Base-by-base conservation (phyloP, 1,140 invertebrate genomes). In the Dendroctonus ponderosae region DNA sequence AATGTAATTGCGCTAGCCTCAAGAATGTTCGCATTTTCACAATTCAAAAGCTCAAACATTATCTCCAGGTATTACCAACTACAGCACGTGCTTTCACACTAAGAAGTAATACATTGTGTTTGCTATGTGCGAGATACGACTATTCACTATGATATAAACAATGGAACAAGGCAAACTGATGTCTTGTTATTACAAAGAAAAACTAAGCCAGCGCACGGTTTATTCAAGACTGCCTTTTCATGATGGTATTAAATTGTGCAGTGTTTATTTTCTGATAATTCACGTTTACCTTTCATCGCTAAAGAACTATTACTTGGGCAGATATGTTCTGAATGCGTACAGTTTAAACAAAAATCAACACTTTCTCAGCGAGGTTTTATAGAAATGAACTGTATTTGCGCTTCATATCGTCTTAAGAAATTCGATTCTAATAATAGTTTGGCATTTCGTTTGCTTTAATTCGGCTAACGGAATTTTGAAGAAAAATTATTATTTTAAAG, bases 141-240 rank as follows among this genome's bases (percentile, higher is more conserved):
- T 51, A 26, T 56, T 56, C 39, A 56, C 37, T 14, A 39, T 56
- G 53, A 56, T 56, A 39, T 56, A 56, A 56, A 56, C 53, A 56
- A 56, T 56, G 41, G 39, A 40, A 40, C 53, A 56, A 56, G 53
- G 53, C 53, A 40, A 11, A 56, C 11, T 56, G 53, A 56, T 39
- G 53, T 56, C 53, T 56, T 56, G 53, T 56, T 39, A 39, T 11
- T 38, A 5, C 8, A 56, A 40, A 56, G 53, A 11, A 39, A 56
- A 39, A 56, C 11, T 39, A 26, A 11, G 53, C 37, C 26, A 56
- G 5, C 5, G 15, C 26, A 40, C 11, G 37, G 41, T 56, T 56
- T 38, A 56, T 38, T 56, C 38, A 14, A 39, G 50, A 0, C 26
- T 14, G n/a, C 12, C 26, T 52, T 26, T 52, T 52, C 46, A 11